phyloP scores from a whole-genome alignment of 1,140 invertebrate species.

The Platorchestia sp. region DNA sequence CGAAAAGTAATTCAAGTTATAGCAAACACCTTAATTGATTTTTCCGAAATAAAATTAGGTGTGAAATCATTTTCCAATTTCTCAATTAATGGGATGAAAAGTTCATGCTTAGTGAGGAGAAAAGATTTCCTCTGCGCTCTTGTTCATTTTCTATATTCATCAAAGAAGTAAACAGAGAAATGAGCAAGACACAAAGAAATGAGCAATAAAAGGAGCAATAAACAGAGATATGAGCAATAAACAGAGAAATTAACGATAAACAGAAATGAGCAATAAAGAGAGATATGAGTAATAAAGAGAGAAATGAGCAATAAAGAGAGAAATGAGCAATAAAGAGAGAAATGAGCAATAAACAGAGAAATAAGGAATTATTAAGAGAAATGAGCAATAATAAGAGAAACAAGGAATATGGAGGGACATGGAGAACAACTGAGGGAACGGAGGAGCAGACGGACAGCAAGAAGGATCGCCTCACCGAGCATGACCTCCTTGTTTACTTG shows the following conservation, averaged over 20 bases:
- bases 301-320: not conserved
- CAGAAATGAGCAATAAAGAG: not conserved
- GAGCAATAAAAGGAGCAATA: not conserved
- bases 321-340: not conserved
- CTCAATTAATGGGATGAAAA: no score
- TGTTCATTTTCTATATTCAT: no score
- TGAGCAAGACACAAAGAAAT: not conserved
- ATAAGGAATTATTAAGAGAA: not conserved
- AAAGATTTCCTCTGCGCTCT: no score
- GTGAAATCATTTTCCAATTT: no score
- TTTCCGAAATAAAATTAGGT: no score
- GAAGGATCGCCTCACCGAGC: constrained; percentile 81
- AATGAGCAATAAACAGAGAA: not conserved
- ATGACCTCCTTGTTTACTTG: constrained; percentile 93
- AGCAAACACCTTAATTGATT: no score
- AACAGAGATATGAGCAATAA: not conserved
- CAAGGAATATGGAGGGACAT: not conserved
- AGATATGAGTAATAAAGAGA: not conserved
- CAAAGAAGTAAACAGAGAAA: not conserved
- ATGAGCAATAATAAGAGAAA: not conserved
- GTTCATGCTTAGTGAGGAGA: no score
- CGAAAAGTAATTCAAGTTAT: no score
- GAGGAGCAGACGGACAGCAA: no score
- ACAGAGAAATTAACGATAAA: not conserved
- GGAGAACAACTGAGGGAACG: not conserved